Evolutionary conservation across 2,888 invertebrate species (phyloP), one percentile per base, ranked within the genome.

Genomic region (Idaea biselata): DNA sequence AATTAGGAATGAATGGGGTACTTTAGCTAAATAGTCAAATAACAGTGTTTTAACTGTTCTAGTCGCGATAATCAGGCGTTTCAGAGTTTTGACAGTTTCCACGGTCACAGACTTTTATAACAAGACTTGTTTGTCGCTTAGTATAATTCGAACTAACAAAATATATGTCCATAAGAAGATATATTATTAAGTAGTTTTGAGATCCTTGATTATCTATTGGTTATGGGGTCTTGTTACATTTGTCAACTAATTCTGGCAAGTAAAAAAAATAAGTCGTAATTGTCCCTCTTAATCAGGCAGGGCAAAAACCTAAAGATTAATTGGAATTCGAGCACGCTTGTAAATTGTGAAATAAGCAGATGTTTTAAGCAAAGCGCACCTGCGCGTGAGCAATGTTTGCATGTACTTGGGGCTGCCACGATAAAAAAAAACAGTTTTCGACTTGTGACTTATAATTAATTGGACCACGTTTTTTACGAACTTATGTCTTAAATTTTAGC

Each of bases 281-380:
- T 65, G 62, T 63, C 67, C 67, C 64, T 81, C 78, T 80, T 81
- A 79, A 75, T 74, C 73, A 73, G 67, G 71, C 77, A 44, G 44
- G 6, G 44, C 44, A 44, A 44, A 44, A 44, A 44, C 6, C 44
- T 11, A 44, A 44, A 44, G 44, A 44, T 8, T 82, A 86, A 86
- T 89, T 86, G 83, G 81, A 86, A 88, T 87, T 85, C 75, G 85
- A 82, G 80, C 77, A 76, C 75, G 60, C 66, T 77, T 76, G 84
- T 85, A 82, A 80, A 86, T 88, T 85, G 84, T 84, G 81, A 82
- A 88, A 88, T 44, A 89, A 87, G 90, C 91, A 91, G 91, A 90
- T 91, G 91, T 85, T 73, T 77, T 80, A 80, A 77, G 69, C 71
- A 63, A 25, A 25, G 69, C 78, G 83, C 91, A 90, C 90, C 91